Evolutionary conservation across 1,140 invertebrate species (phyloP), one percentile per base, ranked within the genome.

Genomic region (Drosophila tristis): DNA sequence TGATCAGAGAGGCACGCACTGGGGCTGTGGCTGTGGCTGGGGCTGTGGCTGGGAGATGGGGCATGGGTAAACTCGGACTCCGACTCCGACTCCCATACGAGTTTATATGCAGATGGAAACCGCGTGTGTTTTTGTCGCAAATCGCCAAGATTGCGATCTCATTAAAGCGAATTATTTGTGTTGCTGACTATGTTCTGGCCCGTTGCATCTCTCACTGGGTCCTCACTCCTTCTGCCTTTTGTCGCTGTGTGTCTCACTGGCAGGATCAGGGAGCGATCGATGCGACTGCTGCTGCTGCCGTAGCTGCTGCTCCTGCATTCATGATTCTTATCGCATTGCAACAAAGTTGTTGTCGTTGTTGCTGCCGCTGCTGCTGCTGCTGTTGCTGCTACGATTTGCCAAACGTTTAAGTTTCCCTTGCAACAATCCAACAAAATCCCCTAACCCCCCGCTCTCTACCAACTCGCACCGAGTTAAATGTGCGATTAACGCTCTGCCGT

Each of bases 151-250:
- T 89, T 89, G 84, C 76, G 85, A 89, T 89, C 84, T 89, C 84
- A 89, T 89, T 89, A 89, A 89, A 82, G 85, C 84, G 85, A 89
- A 90, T 89, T 89, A 89, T 89, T 89, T 89, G 86, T 89, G 84
- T 89, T 70, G 84, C 80, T 89, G 84, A 74, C 81, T 89, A 87
- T 89, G 85, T 89, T 84, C 65, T 49, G 56, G 67, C 67, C 76
- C 75, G 76, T 87, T 80, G 85, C 79, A 77, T 71, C 68, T 80
- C 79, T 89, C 79, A 67, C 63, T 89, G 71, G 64, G 13, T 63
- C 76, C 60, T 55, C 54, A 11, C 45, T 50, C 20, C 8, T 25
- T 45, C 49, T 20, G 15, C 49, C 26, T 5, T 45, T 20, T 20
- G 20, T 48, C 54, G 2, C 31, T 43, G 31, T 50, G 26, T 26